Conservation (phyloP, 2,113 vertebrate species). For the Ahaetulla prasina region DNA sequence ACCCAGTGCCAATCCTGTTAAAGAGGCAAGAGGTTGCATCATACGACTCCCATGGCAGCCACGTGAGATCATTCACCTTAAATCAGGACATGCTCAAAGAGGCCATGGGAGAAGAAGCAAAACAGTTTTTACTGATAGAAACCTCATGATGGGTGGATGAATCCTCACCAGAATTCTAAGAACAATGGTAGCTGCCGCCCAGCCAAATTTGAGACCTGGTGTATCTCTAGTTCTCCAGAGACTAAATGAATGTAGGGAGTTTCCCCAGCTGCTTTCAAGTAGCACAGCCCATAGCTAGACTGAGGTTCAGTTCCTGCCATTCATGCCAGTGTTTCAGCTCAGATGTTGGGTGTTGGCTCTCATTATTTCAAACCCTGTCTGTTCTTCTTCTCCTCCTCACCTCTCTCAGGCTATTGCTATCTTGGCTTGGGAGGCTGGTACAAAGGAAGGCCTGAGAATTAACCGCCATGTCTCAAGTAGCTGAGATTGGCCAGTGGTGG, state of each 20-base stretch:
- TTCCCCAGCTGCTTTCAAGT: neutral
- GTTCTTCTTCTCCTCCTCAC: neutral
- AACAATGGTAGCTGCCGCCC: slow-evolving; percentile 4
- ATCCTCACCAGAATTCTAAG: neutral
- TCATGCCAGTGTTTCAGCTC: slow-evolving; percentile 13
- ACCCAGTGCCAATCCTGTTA: slow-evolving; percentile 6
- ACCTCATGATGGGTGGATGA: neutral
- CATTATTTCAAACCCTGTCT: slow-evolving; percentile 1
- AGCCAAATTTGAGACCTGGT: neutral
- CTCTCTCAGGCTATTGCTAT: neutral
- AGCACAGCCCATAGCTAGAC: slow-evolving; percentile 3
- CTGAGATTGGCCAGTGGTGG: neutral
- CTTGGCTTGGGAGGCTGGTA: neutral
- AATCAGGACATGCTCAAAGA: neutral
- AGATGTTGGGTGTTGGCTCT: slow-evolving; percentile 20
- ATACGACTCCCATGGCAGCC: neutral
- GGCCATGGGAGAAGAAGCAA: neutral
- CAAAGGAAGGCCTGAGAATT: neutral
- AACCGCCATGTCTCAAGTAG: neutral
- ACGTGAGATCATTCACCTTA: neutral
- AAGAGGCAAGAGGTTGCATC: slow-evolving; percentile 5
- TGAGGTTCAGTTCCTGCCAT: neutral
- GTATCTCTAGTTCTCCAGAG: neutral
- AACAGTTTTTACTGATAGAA: neutral
- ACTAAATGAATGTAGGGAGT: neutral